Conservation (phyloP, 1,140 invertebrate genomes). For the Brachionus calyciflorus region DNA sequence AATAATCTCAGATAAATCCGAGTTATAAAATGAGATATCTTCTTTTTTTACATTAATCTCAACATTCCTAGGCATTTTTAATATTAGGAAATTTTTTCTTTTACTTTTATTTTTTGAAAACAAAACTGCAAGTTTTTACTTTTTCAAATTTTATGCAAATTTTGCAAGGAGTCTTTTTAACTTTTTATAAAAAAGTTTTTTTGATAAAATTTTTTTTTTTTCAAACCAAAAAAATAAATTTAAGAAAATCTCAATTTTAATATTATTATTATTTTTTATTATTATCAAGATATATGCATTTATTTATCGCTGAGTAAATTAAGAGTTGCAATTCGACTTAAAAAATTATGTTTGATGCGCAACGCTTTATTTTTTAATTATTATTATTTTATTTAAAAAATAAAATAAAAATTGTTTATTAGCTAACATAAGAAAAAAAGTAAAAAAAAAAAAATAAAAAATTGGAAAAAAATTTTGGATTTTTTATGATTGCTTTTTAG, state of each 20-base stretch:
- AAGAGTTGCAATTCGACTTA: not conserved
- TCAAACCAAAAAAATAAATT: not conserved
- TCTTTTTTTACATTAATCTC: too few species aligned
- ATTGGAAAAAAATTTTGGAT: slow-evolving; percentile 35
- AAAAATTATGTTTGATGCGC: slow-evolving; percentile 31
- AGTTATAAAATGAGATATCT: too few species aligned
- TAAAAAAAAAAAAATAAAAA: too few species aligned
- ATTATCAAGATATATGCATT: slow-evolving; percentile 15
- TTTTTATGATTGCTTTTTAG: slow-evolving; percentile 35
- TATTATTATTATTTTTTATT: slow-evolving; percentile 23
- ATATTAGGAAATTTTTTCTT: too few species aligned
- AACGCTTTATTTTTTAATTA: slow-evolving; percentile 35
- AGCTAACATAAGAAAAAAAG: too few species aligned
- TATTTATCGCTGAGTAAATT: not conserved
- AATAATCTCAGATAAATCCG: not conserved
- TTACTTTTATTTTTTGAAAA: too few species aligned
- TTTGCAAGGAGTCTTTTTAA: too few species aligned
- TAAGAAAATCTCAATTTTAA: too few species aligned
- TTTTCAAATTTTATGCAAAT: too few species aligned
- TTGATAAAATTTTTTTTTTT: not conserved
- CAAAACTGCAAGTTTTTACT: too few species aligned
- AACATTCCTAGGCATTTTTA: too few species aligned
- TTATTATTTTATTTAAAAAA: slow-evolving; percentile 4
- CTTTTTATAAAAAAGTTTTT: not conserved
- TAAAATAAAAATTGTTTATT: too few species aligned